Evolutionary conservation across 2,113 vertebrate genomes (phyloP), one percentile per base, ranked within the genome.

Genomic region (Acinonyx jubatus): DNA sequence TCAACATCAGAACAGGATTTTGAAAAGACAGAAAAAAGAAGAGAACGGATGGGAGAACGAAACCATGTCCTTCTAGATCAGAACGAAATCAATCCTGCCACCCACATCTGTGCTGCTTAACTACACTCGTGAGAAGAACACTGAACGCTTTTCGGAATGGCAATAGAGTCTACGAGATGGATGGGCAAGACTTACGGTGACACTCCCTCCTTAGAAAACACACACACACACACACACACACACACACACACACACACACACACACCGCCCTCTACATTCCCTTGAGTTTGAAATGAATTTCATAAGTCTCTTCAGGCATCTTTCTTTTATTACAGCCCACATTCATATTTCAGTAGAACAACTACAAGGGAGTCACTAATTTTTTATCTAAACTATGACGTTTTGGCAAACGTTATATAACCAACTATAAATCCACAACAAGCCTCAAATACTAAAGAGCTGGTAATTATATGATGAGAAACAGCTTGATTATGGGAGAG

Each of bases 401-500:
- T 97, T 96, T 97, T 95, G 97, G 94, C 97, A 96, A 69, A 97
- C 7, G 21, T 48, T 97, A 0, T 5, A 85, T 18, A 69, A 98
- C 93, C 97, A 96, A 96, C 98, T 94, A 78, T 90, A 96, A 73
- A 89, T 97, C 96, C 92, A 92, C 95, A 98, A 91, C 80, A 97
- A 98, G 76, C 90, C 98, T 98, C 97, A 97, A 95, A 97, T 96
- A 91, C 81, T 94, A 89, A 97, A 95, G 91, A 91, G 93, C 21
- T 69, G 90, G 89, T 94, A 97, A 98, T 98, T 98, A 98, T 97
- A 98, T 95, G 96, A 98, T 98, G 94, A 98, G 95, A 97, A 98
- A 97, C 97, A 97, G 98, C 97, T 96, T 97, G 98, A 98, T 98
- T 97, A 96, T 73, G 87, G 80, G 89, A 63, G 63, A 31, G 45